A percentile compares a stretch with the other conserved stretches of the same genome.
Conservation (phyloP, 2,888 invertebrate species). For the Campoplex capitator region DNA sequence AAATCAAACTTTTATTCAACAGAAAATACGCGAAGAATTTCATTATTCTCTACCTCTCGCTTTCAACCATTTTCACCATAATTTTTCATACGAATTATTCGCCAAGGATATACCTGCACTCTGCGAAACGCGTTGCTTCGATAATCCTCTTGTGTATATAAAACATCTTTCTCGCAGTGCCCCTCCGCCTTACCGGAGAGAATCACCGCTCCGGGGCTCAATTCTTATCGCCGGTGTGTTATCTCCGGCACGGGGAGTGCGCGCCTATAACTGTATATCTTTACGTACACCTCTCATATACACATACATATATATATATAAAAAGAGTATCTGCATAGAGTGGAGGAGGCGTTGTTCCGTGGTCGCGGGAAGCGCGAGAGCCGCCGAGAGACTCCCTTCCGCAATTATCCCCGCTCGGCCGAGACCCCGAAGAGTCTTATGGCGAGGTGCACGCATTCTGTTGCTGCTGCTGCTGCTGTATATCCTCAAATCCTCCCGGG, state of each 20-base stretch:
- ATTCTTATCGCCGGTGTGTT: conserved; percentile 83
- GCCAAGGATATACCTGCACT: not conserved
- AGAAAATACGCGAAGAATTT: not conserved
- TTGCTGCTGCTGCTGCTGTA: conserved; percentile 35
- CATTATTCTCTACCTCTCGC: not conserved
- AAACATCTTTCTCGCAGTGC: not conserved
- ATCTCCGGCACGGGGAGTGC: conserved; percentile 73
- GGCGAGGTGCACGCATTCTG: conserved; percentile 23
- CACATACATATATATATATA: not conserved
- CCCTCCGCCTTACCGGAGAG: conserved; percentile 59
- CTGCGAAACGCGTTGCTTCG: not conserved
- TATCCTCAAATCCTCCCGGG: conserved; percentile 32
- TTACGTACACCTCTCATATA: not conserved
- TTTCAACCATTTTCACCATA: not conserved
- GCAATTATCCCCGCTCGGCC: conserved; percentile 81
- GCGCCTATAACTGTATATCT: not conserved
- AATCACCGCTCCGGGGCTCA: conserved; percentile 81
- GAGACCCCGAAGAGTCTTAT: not conserved
- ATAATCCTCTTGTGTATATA: conserved; percentile 16
- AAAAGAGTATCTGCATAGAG: not conserved
- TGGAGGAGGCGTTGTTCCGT: conserved; percentile 72
- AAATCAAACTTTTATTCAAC: not conserved
- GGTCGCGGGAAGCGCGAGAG: conserved; percentile 74
- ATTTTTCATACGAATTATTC: not conserved
- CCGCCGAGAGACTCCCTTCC: conserved; percentile 69